These are phyloP conservation scores for Lordiphosa collinella DNA, from an alignment of 1,140 invertebrate species.

Conservation along the genomic window DNA sequence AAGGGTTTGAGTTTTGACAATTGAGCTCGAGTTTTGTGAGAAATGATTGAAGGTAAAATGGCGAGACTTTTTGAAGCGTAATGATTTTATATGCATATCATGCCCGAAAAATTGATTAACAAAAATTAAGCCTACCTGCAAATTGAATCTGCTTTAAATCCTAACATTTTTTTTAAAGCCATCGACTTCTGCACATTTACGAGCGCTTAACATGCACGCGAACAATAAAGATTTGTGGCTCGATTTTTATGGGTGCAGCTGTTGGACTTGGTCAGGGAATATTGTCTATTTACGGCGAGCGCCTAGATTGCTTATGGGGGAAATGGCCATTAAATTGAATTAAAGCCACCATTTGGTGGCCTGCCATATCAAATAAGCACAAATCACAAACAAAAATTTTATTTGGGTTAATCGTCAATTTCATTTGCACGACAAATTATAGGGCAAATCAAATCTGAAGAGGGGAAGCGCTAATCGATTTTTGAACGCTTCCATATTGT, in stretches of 20 bases:
- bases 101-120: no score
- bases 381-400: neutral
- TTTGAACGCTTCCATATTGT: conserved; percentile 43
- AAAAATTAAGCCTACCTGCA: no score
- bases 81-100: no score
- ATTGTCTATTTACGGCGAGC: conserved; percentile 6
- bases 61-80: no score
- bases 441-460: conserved; percentile 40
- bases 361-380: conserved; percentile 30
- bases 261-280: neutral
- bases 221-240: no score
- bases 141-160: no score
- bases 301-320: conserved; percentile 17
- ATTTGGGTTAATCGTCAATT: conserved; percentile 40
- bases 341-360: conserved; percentile 41
- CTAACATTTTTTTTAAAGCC: no score
- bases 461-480: conserved; percentile 54
- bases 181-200: no score
- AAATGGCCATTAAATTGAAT: conserved; percentile 40
- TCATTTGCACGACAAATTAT: conserved; percentile 25
- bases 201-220: no score
- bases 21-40: no score
- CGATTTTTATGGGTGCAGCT: conserved; percentile 46
- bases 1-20: no score
- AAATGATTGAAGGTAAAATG: no score